Percentiles rank a stretch among this genome's conserved stretches.
These are phyloP conservation scores for Lordiphosa andalusiaca DNA, from an alignment of 2,888 invertebrate genomes.

Conservation along the genomic window DNA sequence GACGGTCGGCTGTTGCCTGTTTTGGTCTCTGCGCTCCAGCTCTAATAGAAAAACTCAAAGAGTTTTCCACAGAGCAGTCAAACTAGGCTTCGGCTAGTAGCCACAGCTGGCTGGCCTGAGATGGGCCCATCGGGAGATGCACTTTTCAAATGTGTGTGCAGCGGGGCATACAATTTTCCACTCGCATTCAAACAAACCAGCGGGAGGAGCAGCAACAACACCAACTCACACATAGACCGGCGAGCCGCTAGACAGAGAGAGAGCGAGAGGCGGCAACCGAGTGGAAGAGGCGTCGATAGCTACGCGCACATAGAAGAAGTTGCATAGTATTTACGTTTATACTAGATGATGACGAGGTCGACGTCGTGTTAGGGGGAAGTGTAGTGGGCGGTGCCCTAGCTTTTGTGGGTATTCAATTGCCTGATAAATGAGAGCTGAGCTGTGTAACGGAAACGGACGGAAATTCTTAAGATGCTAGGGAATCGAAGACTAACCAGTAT, in stretches of 20 bases:
- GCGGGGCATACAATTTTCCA: constrained; percentile 57
- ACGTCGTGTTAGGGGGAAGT: constrained; percentile 20
- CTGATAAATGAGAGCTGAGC: no score
- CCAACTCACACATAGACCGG: constrained; percentile 26
- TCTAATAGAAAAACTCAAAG: constrained; percentile 62
- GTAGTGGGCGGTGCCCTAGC: constrained; percentile 10
- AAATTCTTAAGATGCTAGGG: no score
- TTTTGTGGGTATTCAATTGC: not conserved
- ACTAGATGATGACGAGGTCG: constrained; percentile 18
- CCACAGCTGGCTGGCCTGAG: constrained; percentile 24
- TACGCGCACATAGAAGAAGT: constrained; percentile 72
- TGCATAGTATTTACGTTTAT: constrained; percentile 36
- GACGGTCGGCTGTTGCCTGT: constrained; percentile 3
- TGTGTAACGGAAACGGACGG: no score
- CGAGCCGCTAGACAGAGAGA: constrained; percentile 20
- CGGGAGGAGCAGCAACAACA: constrained; percentile 48
- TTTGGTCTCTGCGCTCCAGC: constrained; percentile 47
- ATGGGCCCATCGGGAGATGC: constrained; percentile 53
- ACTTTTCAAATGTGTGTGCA: constrained; percentile 70
- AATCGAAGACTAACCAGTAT: no score
- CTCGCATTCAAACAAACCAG: constrained; percentile 40
- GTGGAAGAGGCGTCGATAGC: constrained; percentile 35
- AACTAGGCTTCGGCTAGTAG: constrained; percentile 40
- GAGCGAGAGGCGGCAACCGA: constrained; percentile 13
- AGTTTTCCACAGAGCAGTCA: constrained; percentile 69